phyloP scores from a whole-genome alignment of 1,140 invertebrate genomes.

The Drosophila nannoptera region DNA sequence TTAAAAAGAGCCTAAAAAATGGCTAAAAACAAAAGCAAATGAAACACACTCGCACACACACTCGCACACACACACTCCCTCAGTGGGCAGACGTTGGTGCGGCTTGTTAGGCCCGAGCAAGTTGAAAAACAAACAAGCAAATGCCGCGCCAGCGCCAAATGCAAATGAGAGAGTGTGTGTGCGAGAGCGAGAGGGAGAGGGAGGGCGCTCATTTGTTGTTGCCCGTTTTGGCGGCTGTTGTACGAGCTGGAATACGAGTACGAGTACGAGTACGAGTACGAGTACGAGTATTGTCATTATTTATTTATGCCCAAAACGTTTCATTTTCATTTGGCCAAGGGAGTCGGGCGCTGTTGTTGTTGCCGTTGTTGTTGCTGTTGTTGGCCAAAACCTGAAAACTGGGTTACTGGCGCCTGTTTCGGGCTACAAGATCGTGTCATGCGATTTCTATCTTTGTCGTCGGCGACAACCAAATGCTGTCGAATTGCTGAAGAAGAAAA shows the following conservation, averaged over 20 bases:
- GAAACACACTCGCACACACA: neutral
- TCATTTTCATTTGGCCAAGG: conserved; percentile 74
- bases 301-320: conserved; percentile 76
- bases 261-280: conserved; percentile 33
- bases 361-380: conserved; percentile 36
- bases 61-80: conserved; percentile 10
- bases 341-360: conserved; percentile 46
- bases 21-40: conserved; percentile 20
- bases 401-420: conserved; percentile 77
- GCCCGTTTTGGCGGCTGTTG: conserved; percentile 62
- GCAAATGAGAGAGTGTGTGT: conserved; percentile 32
- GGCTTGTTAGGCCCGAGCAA: conserved; percentile 64
- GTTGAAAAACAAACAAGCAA: conserved; percentile 70
- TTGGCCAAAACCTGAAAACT: conserved; percentile 64
- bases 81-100: conserved; percentile 71
- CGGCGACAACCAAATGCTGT: conserved; percentile 48
- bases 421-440: conserved; percentile 77
- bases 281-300: conserved; percentile 63
- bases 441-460: conserved; percentile 75
- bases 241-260: conserved; percentile 28
- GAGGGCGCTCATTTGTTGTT: conserved; percentile 67
- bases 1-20: conserved; percentile 29
- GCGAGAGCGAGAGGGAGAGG: conserved; percentile 16
- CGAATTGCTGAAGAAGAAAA: conserved; percentile 69
- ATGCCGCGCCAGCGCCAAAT: conserved; percentile 63